Evolutionary conservation across 2,113 vertebrate species (phyloP), one percentile per base, ranked within the genome.

Genomic region (Podiceps cristatus): DNA sequence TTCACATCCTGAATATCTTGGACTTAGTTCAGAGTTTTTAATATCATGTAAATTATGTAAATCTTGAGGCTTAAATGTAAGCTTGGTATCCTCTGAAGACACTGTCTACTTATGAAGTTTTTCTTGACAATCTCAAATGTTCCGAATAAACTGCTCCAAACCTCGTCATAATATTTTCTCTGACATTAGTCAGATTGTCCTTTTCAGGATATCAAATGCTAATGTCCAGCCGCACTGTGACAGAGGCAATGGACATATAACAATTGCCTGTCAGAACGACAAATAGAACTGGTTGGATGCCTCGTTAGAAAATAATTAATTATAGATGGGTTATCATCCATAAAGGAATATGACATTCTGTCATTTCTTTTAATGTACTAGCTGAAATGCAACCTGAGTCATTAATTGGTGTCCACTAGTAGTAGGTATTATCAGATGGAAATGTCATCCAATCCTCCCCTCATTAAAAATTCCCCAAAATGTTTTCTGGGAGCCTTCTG

Each of bases 21-120:
- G 80, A 83, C 78, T 96, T 94, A 95, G 53, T 90, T 96, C 95
- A 92, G 86, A 93, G 73, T 94, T 96, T 84, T 93, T 76, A 88
- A 77, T 96, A 95, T 86, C 85, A 87, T 84, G 62, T 78, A 94
- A 95, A 96, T 97, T 97, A 97, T 97, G 95, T 58, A 97, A 98
- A 98, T 97, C 96, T 96, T 77, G 40, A 88, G 85, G 96, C 89
- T 97, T 97, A 97, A 95, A 95, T 72, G 45, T 95, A 96, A 95
- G 86, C 93, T 89, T 96, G 80, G 76, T 78, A 91, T 89, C 60
- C 91, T 96, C 95, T 86, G 73, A 94, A 96, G 86, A 85, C 76
- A 68, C 68, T 66, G 58, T 73, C 77, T 91, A 81, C 60, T 96
- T 94, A 86, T 8, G 45, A 95, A 93, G 64, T 37, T 62, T 68